Conservation (phyloP, 2,797 vertebrate species). For the Peromyscus aztecus region DNA sequence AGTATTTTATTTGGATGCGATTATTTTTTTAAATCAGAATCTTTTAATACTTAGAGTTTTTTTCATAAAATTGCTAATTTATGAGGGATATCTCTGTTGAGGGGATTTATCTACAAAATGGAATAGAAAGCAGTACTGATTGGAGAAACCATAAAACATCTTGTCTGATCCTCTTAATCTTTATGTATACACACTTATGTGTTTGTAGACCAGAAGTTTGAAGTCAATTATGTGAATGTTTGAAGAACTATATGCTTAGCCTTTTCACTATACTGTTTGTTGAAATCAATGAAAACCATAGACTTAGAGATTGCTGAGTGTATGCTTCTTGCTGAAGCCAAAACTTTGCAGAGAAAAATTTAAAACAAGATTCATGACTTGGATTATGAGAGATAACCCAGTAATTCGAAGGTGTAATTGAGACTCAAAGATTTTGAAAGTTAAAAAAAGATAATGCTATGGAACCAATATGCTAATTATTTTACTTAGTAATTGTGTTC, state of each 20-base stretch:
- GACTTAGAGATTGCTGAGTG: neutral
- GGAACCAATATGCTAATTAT: neutral
- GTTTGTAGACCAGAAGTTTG: neutral
- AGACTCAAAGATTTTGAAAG: neutral
- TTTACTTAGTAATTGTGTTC: neutral
- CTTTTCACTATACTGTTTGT: neutral
- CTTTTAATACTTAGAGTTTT: neutral
- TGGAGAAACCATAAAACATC: neutral
- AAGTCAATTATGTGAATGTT: neutral
- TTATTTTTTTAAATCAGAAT: neutral
- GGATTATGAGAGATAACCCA: neutral
- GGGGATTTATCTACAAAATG: neutral
- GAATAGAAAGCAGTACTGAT: neutral
- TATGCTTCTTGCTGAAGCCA: neutral
- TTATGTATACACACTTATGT: neutral
- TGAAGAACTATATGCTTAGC: neutral
- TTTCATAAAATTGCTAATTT: neutral
- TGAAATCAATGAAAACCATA: neutral
- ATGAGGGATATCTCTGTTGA: neutral
- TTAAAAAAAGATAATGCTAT: neutral
- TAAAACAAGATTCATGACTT: neutral
- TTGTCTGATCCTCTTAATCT: neutral
- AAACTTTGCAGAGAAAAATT: neutral
- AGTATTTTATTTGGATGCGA: neutral
- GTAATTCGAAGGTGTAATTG: neutral